Evolutionary conservation across 2,888 invertebrate genomes (phyloP).

Genomic region (Leistus spinibarbis): DNA sequence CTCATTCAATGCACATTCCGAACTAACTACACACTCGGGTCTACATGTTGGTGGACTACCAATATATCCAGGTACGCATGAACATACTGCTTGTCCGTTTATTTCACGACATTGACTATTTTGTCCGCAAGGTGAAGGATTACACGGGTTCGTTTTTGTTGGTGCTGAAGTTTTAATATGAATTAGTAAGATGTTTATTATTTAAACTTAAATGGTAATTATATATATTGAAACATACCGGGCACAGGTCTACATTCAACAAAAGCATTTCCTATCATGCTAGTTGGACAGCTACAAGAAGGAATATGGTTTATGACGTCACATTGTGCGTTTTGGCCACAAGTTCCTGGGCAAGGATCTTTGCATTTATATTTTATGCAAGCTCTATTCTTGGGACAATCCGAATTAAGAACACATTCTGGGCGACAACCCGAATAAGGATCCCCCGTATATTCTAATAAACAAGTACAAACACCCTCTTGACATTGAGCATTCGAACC

Average conservation of each 20-base stretch:
- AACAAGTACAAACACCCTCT: constrained; percentile 47
- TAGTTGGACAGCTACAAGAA: constrained; percentile 69
- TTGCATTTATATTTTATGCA: constrained; percentile 63
- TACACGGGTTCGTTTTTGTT: constrained; percentile 62
- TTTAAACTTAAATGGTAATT: too few relatives aligned
- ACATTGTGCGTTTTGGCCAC: constrained; percentile 76
- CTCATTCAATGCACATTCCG: constrained; percentile 68
- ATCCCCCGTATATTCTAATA: constrained; percentile 55
- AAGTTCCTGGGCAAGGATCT: constrained; percentile 70
- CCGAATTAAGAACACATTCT: constrained; percentile 68
- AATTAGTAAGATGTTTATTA: too few relatives aligned
- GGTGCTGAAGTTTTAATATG: too few relatives aligned
- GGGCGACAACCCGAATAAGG: constrained; percentile 62
- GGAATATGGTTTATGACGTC: constrained; percentile 74
- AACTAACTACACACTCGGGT: constrained; percentile 72
- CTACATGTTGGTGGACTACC: constrained; percentile 71
- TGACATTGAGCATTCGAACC: constrained; percentile 65
- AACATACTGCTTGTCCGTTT: constrained; percentile 71
- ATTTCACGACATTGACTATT: constrained; percentile 68
- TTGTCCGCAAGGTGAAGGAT: constrained; percentile 69
- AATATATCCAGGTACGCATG: constrained; percentile 68
- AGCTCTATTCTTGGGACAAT: constrained; percentile 64
- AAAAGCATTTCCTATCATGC: constrained; percentile 76
- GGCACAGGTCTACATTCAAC: constrained; percentile 61
- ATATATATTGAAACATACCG: constrained; percentile 55